These are phyloP conservation scores for Sclerurus mexicanus DNA, from an alignment of 2,113 vertebrate genomes.

Conservation along the genomic window DNA sequence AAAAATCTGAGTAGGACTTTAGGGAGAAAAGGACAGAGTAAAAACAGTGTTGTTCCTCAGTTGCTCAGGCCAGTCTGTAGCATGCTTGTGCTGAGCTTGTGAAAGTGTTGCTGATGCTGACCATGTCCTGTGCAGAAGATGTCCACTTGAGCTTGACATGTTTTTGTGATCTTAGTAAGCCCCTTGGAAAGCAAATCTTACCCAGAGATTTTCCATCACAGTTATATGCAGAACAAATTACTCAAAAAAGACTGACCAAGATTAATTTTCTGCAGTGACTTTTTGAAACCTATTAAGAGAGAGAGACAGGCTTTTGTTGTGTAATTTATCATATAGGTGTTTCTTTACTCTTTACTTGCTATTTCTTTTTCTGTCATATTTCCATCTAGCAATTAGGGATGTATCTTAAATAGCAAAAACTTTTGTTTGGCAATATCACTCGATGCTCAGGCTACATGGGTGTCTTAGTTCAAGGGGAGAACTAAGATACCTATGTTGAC, in stretches of 20 bases:
- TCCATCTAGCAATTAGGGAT: neutral
- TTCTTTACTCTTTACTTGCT: neutral
- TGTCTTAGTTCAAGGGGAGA: no score
- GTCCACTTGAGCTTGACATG: fast-evolving
- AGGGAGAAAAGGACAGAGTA: neutral
- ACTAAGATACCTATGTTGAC: no score
- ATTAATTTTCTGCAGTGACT: neutral
- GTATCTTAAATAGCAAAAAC: neutral
- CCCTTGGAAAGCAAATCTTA: neutral
- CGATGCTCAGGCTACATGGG: neutral
- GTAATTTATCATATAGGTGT: neutral
- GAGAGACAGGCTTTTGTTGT: neutral
- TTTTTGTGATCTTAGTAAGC: neutral
- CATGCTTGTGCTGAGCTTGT: neutral
- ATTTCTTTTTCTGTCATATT: neutral
- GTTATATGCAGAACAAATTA: neutral
- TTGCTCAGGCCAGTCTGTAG: neutral
- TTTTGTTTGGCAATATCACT: neutral
- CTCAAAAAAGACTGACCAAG: neutral
- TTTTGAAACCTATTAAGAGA: neutral
- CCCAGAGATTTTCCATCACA: neutral
- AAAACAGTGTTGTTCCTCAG: neutral
- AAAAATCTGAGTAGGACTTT: neutral
- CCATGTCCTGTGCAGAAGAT: neutral
- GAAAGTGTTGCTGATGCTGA: neutral